Evolutionary conservation across 2,797 vertebrate species (phyloP).

Genomic region (Sebastiscus albofasciatus): DNA sequence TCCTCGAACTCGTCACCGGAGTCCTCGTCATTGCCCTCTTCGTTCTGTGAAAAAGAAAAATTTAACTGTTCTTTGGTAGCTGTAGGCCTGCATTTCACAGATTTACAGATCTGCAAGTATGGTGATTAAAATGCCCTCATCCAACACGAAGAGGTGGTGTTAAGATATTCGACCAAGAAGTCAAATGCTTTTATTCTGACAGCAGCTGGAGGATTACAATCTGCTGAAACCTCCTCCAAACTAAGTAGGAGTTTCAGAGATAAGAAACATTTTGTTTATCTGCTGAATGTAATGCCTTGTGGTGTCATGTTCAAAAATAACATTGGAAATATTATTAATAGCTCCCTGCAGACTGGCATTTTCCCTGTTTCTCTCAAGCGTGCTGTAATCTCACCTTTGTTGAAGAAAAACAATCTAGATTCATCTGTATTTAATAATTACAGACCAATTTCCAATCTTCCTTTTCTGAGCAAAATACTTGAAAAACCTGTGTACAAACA

Average conservation of each 20-base stretch:
- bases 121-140: conserved; percentile 3
- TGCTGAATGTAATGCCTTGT: not conserved
- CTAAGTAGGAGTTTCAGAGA: not conserved
- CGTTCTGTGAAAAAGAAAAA: conserved; percentile 82
- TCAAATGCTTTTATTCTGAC: not conserved
- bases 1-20: conserved; percentile 98
- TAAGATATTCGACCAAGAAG: conserved; percentile 7
- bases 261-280: not conserved
- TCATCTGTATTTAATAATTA: too few relatives aligned
- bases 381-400: too few relatives aligned
- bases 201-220: conserved; percentile 4
- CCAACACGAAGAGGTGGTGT: not conserved
- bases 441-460: too few relatives aligned
- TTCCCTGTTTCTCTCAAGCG: too few relatives aligned
- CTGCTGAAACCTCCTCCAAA: not conserved
- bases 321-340: not conserved
- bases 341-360: too few relatives aligned
- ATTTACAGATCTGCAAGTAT: conserved; percentile 1
- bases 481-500: too few relatives aligned
- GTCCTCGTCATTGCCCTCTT: conserved; percentile 92
- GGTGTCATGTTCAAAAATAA: not conserved
- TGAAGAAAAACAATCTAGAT: too few relatives aligned
- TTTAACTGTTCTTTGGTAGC: not conserved
- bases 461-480: too few relatives aligned
- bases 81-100: not conserved